These are phyloP conservation scores for Lissonota sp. DNA, from an alignment of 2,888 invertebrate genomes.

Conservation along the genomic window DNA sequence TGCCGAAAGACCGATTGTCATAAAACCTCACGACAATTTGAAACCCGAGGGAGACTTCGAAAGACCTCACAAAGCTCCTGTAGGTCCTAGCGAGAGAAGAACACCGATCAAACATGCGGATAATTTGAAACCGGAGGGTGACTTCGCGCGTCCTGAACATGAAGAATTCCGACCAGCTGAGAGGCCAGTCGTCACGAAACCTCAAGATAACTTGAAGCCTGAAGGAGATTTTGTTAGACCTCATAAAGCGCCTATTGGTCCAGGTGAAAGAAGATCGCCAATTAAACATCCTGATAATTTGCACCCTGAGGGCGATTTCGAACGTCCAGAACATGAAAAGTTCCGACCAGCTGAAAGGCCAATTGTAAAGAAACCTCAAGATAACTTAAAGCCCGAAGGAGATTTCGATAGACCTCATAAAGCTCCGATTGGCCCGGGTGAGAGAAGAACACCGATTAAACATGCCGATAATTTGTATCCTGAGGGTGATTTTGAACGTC, in stretches of 20 bases:
- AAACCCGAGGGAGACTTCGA: slow-evolving; percentile 84
- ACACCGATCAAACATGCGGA: slow-evolving; percentile 83
- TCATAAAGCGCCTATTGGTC: slow-evolving; percentile 70
- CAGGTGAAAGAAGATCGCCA: slow-evolving; percentile 76
- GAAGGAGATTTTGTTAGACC: slow-evolving; percentile 86
- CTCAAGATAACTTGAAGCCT: slow-evolving; percentile 83
- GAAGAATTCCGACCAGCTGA: slow-evolving; percentile 84
- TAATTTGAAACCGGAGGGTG: slow-evolving; percentile 87
- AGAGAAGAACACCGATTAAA: slow-evolving; percentile 78
- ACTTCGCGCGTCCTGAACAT: slow-evolving; percentile 81
- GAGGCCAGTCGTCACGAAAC: slow-evolving; percentile 78
- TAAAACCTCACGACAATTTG: slow-evolving; percentile 85
- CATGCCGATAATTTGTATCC: slow-evolving; percentile 86
- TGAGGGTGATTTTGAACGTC: slow-evolving; percentile 85
- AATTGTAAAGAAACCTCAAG: slow-evolving; percentile 78
- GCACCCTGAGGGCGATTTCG: slow-evolving; percentile 85
- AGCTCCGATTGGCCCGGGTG: slow-evolving; percentile 75
- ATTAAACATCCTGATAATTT: slow-evolving; percentile 86
- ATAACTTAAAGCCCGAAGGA: slow-evolving; percentile 84
- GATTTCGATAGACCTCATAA: slow-evolving; percentile 84
- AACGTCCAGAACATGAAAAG: slow-evolving; percentile 82
- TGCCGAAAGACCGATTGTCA: slow-evolving; percentile 81
- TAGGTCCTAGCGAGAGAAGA: slow-evolving; percentile 86
- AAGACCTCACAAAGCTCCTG: slow-evolving; percentile 84
- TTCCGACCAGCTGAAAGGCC: slow-evolving; percentile 81